A percentile compares a stretch with the other conserved stretches of the same genome.
Conservation (phyloP, 2,888 invertebrate genomes). For the Troilus luridus region DNA sequence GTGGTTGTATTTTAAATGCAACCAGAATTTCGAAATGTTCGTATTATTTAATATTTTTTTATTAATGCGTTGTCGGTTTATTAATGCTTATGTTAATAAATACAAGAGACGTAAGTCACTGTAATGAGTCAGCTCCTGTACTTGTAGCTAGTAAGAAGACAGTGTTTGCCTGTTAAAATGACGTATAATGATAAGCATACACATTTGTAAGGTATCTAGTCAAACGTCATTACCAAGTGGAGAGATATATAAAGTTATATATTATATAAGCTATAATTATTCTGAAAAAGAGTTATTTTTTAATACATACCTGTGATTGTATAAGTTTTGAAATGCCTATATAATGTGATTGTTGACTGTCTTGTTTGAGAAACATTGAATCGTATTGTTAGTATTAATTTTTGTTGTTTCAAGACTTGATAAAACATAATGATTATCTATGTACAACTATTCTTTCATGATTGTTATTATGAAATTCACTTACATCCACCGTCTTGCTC, state of each 20-base stretch:
- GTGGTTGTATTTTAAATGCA: conserved; percentile 26
- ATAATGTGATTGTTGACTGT: conserved; percentile 60
- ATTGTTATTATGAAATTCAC: conserved; percentile 46
- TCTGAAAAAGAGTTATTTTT: conserved; percentile 64
- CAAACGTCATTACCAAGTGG: conserved; percentile 61
- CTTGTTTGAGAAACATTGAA: conserved; percentile 57
- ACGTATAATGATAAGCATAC: conserved; percentile 58
- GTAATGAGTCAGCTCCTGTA: conserved; percentile 60
- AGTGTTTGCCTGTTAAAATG: conserved; percentile 59
- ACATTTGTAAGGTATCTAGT: conserved; percentile 61
- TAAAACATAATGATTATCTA: conserved; percentile 59
- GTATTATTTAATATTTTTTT: conserved; percentile 55
- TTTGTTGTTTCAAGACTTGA: conserved; percentile 62
- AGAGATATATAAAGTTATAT: conserved; percentile 61
- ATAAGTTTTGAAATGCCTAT: conserved; percentile 59
- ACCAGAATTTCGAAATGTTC: conserved; percentile 54
- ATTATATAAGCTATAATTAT: conserved; percentile 58
- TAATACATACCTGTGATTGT: conserved; percentile 65
- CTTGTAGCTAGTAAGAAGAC: conserved; percentile 58
- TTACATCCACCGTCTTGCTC: conserved; percentile 13
- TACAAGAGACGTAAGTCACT: conserved; percentile 58
- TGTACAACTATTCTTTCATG: background rate
- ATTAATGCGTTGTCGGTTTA: conserved; percentile 58
- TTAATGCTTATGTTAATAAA: conserved; percentile 54
- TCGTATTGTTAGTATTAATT: conserved; percentile 56